A percentile compares a stretch with the other conserved stretches of the same genome.
phyloP scores from a whole-genome alignment of 1,140 invertebrate species.

The Drosophila oshimai region DNA sequence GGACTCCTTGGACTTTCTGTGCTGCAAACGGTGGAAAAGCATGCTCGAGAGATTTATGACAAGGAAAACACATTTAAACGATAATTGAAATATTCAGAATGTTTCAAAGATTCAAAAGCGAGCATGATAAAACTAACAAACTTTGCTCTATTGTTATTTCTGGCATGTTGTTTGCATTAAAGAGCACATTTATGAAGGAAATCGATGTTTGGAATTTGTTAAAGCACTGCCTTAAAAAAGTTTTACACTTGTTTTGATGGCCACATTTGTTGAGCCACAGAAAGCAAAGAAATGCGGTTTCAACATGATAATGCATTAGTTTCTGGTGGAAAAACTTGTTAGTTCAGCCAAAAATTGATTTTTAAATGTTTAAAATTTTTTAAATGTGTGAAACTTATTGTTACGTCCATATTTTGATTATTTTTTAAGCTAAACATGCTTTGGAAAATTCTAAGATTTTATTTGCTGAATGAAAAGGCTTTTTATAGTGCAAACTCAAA shows the following conservation, averaged over 20 bases:
- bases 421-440: too few species aligned
- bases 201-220: constrained; percentile 5
- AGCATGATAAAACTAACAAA: neutral
- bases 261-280: too few species aligned
- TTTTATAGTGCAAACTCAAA: too few species aligned
- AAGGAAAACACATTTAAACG: constrained; percentile 37
- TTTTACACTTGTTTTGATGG: constrained; percentile 7
- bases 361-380: too few species aligned
- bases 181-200: neutral
- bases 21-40: neutral
- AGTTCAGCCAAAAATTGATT: too few species aligned
- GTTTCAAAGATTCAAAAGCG: neutral
- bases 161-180: constrained; percentile 2
- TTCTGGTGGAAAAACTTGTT: too few species aligned
- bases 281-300: constrained; percentile 1
- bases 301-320: too few species aligned
- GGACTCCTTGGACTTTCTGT: constrained; percentile 11
- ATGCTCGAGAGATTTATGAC: constrained; percentile 32
- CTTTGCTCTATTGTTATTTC: constrained; percentile 19
- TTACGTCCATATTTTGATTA: too few species aligned
- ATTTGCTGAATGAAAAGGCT: too few species aligned
- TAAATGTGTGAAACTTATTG: too few species aligned
- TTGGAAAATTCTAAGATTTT: too few species aligned
- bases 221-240: constrained; percentile 9
- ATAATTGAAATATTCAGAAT: constrained; percentile 44